Evolutionary conservation across 2,113 vertebrate species (phyloP).

Genomic region (Dendrocopos noguchii): DNA sequence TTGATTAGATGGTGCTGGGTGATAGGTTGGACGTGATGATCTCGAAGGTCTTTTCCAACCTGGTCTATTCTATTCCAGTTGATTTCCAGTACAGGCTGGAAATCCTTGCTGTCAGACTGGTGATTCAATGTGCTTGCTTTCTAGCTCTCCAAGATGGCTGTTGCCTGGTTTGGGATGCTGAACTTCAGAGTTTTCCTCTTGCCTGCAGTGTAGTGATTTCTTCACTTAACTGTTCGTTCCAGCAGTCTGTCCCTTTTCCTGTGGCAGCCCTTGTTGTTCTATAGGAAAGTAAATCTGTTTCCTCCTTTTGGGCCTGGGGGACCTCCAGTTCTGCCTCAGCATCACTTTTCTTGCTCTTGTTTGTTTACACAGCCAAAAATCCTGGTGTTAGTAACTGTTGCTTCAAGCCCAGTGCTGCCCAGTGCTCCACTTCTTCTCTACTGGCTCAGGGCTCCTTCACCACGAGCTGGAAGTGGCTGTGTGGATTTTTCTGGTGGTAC

Average conservation of each 20-base stretch:
- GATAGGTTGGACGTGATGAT: no score
- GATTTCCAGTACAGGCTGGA: no score
- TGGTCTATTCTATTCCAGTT: neutral
- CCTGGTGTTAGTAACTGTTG: neutral
- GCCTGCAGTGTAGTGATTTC: neutral
- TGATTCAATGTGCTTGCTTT: neutral
- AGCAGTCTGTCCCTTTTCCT: neutral
- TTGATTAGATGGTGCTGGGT: no score
- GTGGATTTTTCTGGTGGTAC: neutral
- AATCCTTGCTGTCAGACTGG: neutral
- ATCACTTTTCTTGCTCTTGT: neutral
- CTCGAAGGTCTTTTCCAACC: no score
- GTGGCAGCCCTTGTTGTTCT: neutral
- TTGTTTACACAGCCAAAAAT: accelerated
- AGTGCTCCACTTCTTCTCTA: neutral
- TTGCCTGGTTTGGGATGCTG: neutral
- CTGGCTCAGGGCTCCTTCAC: neutral
- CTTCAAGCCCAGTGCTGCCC: accelerated
- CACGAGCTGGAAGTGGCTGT: neutral
- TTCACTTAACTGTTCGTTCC: neutral
- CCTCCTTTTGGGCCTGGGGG: neutral
- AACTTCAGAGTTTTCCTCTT: neutral
- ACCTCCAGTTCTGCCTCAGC: neutral
- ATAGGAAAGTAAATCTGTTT: neutral
- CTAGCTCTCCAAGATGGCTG: neutral